Evolutionary conservation across 2,888 invertebrate species (phyloP).

Genomic region (Subacronicta megacephala): DNA sequence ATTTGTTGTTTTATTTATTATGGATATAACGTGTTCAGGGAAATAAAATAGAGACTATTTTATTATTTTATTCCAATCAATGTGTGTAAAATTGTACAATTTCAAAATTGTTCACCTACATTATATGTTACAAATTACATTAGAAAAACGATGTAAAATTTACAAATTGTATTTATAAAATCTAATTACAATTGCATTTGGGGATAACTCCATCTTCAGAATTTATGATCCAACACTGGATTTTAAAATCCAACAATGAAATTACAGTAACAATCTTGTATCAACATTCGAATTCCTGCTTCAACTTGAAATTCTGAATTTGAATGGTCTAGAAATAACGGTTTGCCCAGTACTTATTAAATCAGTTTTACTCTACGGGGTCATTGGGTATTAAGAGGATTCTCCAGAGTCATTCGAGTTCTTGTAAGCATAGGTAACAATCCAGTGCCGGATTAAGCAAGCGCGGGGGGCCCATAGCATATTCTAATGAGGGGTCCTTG

Average conservation of each 20-base stretch:
- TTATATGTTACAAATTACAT: constrained; percentile 62
- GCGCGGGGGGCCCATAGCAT: too few species aligned
- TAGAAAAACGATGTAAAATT: constrained; percentile 58
- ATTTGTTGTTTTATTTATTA: constrained; percentile 23
- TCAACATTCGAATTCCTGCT: neutral
- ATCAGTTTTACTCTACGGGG: too few species aligned
- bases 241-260: neutral
- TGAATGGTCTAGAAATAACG: too few species aligned
- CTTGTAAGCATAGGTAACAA: too few species aligned
- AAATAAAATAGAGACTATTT: constrained; percentile 51
- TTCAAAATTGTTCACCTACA: constrained; percentile 77
- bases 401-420: too few species aligned
- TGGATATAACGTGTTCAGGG: neutral
- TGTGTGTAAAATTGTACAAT: constrained; percentile 87
- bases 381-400: too few species aligned
- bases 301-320: neutral
- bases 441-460: too few species aligned
- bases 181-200: constrained; percentile 42
- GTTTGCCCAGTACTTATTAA: too few species aligned
- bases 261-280: neutral
- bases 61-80: constrained; percentile 69
- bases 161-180: constrained; percentile 55
- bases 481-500: too few species aligned
- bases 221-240: constrained; percentile 1
- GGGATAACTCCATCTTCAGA: too few species aligned